Evolutionary conservation across 37 sponge, comb jelly and placozoan genomes (phyloP), one percentile per base, ranked within the genome.

Genomic region (Eunapius fragilis): DNA sequence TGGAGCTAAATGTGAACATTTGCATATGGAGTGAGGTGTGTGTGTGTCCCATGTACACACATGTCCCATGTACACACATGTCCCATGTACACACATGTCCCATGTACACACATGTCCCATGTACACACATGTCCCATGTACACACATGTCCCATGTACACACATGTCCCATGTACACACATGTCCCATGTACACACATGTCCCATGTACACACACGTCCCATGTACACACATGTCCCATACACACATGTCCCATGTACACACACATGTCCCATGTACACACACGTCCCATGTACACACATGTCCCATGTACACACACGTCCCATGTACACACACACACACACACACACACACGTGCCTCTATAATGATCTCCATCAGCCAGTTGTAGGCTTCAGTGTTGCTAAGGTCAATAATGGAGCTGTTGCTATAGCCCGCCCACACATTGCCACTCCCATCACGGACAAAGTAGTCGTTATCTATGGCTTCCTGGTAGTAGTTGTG

Each of bases 401-500:
- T 87, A 5, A 95, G 85, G 76, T 95, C 96, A 22, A 89, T 86
- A 50, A 95, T 28, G 25, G 31, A 26, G 11, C 82, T 86, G 33
- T 87, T 75, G 37, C 82, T 84, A 38, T 94, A 94, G 28, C 95
- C 95, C 23, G n/a, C 58, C 95, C 95, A 94, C 13, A 86, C 85
- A 24, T 41, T 37, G 14, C 92, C 89, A 78, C 78, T 76, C 13
- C 45, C 68, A 23, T 75, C 69, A 75, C 71, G 84, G 37, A 94
- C 87, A 79, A 89, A 79, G 81, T 89, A 94, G 11, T 82, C 87
- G 1, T 88, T 82, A 19, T 82, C 77, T 36, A 91, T 25, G 2
- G 74, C 95, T 71, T 94, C 95, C 45, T 88, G 33, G 69, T 86
- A 94, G 85, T 87, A 89, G 86, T 94, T 94, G 38, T 85, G 89